Base-by-base conservation (phyloP, 2,888 invertebrate genomes). In the Nemapogon koenigi region DNA sequence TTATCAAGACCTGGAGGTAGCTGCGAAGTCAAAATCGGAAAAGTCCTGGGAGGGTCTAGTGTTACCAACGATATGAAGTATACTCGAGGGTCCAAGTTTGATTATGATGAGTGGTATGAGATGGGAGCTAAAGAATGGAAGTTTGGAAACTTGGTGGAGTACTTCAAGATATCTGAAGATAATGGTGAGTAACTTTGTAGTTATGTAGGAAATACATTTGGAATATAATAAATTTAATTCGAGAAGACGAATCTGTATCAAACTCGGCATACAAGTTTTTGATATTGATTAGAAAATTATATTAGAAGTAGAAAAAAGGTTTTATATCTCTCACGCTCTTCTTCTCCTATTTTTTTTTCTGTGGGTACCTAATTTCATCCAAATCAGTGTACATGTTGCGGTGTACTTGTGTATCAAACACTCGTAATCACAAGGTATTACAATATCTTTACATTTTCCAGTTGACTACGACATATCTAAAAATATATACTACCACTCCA, bases 21-120 rank as follows among this genome's bases (percentile, higher is more conserved):
- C 44, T 78, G 79, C 41, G 73, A 75, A 42, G 68, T 79, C 15
- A 60, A 58, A 38, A 70, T 68, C 2, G 79, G 76, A 2, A 78
- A 73, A 50, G 44, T 46, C 17, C 53, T 79, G 1, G 79, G 79
- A 3, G 79, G 79, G 0, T 76, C 78, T 29, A 71, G 72, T 18
- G 78, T 76, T 2, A 65, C 57, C 4, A 72, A 70, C 17, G 72
- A 76, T 39, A 76, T 78, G 76, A 79, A 79, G 53, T 79, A 79
- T 45, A 70, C 70, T 1, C 55, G 79, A 44, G 79, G 79, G 0
- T 61, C 64, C 13, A 75, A 70, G 44, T 57, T 54, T 10, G 79
- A 79, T 44, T 79, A 73, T 35, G 76, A 78, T 39, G 64, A 59
- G 1, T 79, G 79, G 79, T 64, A 70, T 37, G 58, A 41, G 15